Base-by-base conservation (phyloP, 1,140 invertebrate genomes). In the Piezodorus guildinii region DNA sequence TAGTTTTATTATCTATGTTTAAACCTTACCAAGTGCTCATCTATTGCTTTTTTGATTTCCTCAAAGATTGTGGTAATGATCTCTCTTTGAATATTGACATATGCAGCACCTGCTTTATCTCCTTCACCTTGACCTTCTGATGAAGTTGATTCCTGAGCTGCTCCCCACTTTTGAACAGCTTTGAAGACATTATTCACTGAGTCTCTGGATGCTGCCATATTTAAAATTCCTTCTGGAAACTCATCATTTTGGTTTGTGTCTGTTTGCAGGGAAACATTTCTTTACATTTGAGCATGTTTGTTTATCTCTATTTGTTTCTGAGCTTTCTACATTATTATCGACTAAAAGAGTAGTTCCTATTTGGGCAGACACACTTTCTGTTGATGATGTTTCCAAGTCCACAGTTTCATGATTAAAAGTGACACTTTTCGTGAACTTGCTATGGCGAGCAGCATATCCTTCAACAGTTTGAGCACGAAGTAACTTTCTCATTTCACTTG, bases 351-450 rank as follows among this genome's bases (percentile, higher is more conserved):
- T 10, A 10, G 34, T 39, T 39, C 34, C 34, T 39, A 39, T 39
- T 39, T 39, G 6, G 34, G 6, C 34, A 39, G 34, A 39, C 34
- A 17, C 66, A 30, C 60, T 52, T 45, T 52, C 49, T 6, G 44
- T 16, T 15, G 62, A 60, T 65, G 69, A 65, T 16, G 88, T 87
- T 60, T 87, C 87, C 70, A 87, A 89, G 67, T 85, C 85, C 70
- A 91, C 77, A 63, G 88, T 90, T 73, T 87, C 85, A 66, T 88
- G 79, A 74, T 91, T 87, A 76, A 91, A 91, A 60, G 89, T 91
- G 60, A 91, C 88, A 75, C 88, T 90, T 79, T 92, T 92, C 44
- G 87, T 82, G 71, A 92, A 82, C 73, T 91, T 92, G 63, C 87
- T 87, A 74, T 91, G 88, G 72, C 90, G 79, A 39, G 88, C 88